Conservation (phyloP, 2,888 invertebrate species). For the Pachliopta kotzebuea region DNA sequence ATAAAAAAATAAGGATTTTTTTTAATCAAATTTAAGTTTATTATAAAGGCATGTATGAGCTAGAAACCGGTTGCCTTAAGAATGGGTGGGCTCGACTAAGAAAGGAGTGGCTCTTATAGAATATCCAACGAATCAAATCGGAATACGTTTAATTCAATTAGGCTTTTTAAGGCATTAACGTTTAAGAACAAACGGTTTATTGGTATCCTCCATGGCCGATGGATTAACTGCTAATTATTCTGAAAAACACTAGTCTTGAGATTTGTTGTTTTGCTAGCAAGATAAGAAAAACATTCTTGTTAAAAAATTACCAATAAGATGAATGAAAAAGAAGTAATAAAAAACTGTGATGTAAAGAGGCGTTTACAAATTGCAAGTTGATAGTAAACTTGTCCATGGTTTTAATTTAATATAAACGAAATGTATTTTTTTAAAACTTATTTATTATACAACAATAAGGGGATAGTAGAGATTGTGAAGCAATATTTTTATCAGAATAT, state of each 20-base stretch:
- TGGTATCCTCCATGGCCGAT: background rate
- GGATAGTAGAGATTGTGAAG: too few species aligned
- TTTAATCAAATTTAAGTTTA: background rate
- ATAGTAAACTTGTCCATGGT: too few species aligned
- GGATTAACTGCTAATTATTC: background rate
- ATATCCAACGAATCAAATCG: background rate
- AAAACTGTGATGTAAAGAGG: too few species aligned
- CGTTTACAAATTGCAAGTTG: too few species aligned
- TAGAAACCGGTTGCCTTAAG: slow-evolving; percentile 50
- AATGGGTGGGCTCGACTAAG: background rate
- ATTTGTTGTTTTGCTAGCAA: background rate
- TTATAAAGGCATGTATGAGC: slow-evolving; percentile 52
- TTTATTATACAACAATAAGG: too few species aligned
- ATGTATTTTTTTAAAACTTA: too few species aligned
- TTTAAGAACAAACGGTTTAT: background rate
- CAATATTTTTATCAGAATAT: too few species aligned
- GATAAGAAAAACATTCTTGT: too few species aligned
- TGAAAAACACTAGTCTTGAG: background rate
- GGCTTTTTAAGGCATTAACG: slow-evolving; percentile 29
- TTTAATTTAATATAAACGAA: too few species aligned
- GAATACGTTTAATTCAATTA: slow-evolving; percentile 22
- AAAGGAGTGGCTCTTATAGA: background rate
- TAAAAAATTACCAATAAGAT: too few species aligned
- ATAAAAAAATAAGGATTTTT: background rate
- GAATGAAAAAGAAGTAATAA: too few species aligned